These are phyloP conservation scores for Hirtodrosophila cameraria DNA, from an alignment of 2,888 invertebrate genomes.

Conservation along the genomic window DNA sequence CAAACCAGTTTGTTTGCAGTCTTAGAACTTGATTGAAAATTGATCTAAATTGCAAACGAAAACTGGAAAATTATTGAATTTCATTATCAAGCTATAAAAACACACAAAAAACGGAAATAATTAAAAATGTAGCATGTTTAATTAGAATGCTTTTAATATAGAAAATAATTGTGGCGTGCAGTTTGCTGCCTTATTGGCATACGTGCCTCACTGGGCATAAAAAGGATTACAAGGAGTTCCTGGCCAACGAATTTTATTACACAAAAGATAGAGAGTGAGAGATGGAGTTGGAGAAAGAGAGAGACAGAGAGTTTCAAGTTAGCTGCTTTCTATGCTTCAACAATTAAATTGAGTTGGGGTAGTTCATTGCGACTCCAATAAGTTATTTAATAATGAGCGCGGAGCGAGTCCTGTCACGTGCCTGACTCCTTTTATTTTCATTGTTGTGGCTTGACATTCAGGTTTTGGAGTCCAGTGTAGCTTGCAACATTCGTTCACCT, in stretches of 20 bases:
- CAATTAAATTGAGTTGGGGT: constrained; percentile 40
- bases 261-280: neutral
- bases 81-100: too few species aligned
- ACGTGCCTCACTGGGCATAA: constrained; percentile 83
- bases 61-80: too few species aligned
- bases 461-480: constrained; percentile 7
- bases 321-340: neutral
- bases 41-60: too few species aligned
- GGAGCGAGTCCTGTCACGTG: constrained; percentile 72
- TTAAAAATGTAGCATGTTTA: constrained; percentile 25
- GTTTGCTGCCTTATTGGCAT: constrained; percentile 69
- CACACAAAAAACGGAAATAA: neutral
- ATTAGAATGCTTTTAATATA: constrained; percentile 28
- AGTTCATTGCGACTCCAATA: constrained; percentile 27
- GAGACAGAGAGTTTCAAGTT: too few species aligned
- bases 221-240: constrained; percentile 78
- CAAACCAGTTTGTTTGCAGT: too few species aligned
- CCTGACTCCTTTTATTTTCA: constrained; percentile 68
- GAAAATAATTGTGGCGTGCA: constrained; percentile 38
- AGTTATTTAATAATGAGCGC: constrained; percentile 75
- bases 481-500: constrained; percentile 53
- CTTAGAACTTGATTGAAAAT: too few species aligned
- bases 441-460: constrained; percentile 57
- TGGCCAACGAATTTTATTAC: constrained; percentile 31
- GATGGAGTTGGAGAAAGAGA: too few species aligned